Evolutionary conservation across 2,113 vertebrate genomes (phyloP).

Genomic region (Eptatretus burgeri): DNA sequence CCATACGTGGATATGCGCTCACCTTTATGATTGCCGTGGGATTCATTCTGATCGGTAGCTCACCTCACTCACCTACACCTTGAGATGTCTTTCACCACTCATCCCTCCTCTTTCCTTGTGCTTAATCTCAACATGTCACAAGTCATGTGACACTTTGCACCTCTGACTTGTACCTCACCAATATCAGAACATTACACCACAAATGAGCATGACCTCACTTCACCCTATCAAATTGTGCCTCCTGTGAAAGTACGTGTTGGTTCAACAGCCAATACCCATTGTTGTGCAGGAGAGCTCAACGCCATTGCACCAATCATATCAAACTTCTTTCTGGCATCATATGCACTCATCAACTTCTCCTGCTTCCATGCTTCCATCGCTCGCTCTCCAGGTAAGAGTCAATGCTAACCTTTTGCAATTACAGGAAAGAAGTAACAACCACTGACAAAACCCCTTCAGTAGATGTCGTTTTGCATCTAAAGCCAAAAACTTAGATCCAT

Average conservation of each 20-base stretch:
- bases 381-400: constrained; percentile 62
- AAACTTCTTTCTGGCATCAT: constrained; percentile 93
- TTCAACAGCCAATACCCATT: too few species aligned
- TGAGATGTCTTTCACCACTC: not conserved
- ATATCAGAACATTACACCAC: too few species aligned
- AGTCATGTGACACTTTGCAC: not conserved
- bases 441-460: too few species aligned
- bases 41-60: constrained; percentile 85
- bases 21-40: constrained; percentile 73
- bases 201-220: too few species aligned
- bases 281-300: constrained; percentile 49
- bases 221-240: too few species aligned
- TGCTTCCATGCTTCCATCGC: constrained; percentile 92
- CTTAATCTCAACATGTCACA: not conserved
- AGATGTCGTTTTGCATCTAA: too few species aligned
- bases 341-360: constrained; percentile 93
- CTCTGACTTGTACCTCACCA: not conserved
- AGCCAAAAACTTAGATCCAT: too few species aligned
- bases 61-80: not conserved
- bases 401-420: not conserved
- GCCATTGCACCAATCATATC: constrained; percentile 90
- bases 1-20: constrained; percentile 66
- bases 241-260: too few species aligned
- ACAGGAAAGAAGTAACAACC: too few species aligned
- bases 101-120: not conserved